These are phyloP conservation scores for Osmerus mordax DNA, from an alignment of 2,113 vertebrate species.

Conservation along the genomic window DNA sequence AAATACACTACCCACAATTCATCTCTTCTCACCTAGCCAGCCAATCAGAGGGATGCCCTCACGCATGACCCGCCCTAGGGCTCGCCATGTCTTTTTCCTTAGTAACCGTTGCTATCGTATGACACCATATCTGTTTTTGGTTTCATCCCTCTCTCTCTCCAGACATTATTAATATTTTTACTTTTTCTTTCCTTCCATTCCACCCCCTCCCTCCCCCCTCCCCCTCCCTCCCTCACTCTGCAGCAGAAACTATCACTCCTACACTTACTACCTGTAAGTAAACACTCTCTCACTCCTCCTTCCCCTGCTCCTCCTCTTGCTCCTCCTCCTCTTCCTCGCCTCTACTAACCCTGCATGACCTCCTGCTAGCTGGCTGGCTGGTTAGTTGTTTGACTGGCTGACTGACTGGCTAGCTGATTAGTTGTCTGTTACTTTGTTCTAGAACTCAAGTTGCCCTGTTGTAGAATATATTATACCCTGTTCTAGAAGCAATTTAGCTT, in stretches of 20 bases:
- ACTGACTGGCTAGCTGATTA: too few relatives aligned
- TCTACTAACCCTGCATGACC: slow-evolving; percentile 65
- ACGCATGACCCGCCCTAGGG: slow-evolving; percentile 51
- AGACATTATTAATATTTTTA: slow-evolving; percentile 87
- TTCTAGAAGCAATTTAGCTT: too few relatives aligned
- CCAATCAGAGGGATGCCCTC: slow-evolving; percentile 8
- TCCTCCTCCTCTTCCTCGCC: slow-evolving; percentile 47
- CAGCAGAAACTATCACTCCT: slow-evolving; percentile 97
- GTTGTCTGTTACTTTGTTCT: too few relatives aligned
- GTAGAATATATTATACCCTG: too few relatives aligned
- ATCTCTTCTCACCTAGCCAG: slow-evolving; percentile 2
- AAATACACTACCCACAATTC: slow-evolving; percentile 10
- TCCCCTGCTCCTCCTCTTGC: slow-evolving; percentile 68
- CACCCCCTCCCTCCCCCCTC: slow-evolving; percentile 72
- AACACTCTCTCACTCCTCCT: slow-evolving; percentile 77
- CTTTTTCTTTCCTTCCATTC: slow-evolving; percentile 93
- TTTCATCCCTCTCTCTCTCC: slow-evolving; percentile 76
- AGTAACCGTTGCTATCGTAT: slow-evolving; percentile 67
- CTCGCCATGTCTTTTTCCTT: slow-evolving; percentile 48
- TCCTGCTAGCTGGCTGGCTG: too few relatives aligned
- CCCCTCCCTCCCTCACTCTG: slow-evolving; percentile 82
- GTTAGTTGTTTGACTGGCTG: too few relatives aligned
- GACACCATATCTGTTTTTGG: slow-evolving; percentile 78
- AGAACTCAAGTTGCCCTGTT: too few relatives aligned
- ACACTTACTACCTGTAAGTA: slow-evolving; percentile 99